Evolutionary conservation across 2,888 invertebrate genomes (phyloP), one percentile per base, ranked within the genome.

Genomic region (Dicranocentrus wangi): DNA sequence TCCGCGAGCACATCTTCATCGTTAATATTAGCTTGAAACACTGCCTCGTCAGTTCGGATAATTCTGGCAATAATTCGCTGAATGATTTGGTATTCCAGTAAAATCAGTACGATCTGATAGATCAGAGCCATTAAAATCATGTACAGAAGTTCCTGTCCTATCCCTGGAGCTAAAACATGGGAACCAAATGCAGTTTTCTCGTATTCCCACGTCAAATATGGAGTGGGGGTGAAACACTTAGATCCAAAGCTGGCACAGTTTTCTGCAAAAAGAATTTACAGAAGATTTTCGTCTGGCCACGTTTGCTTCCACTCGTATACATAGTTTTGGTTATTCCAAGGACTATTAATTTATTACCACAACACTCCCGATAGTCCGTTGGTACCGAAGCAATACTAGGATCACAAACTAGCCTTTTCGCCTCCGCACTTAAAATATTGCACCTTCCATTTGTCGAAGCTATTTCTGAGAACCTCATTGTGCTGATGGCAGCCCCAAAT

Each of bases 1-100:
- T 86, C 86, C 1, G 15, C 42, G 15, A 21, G 1, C 1, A 86
- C 86, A 65, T 86, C 86, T 39, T 80, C 83, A 71, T 86, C 86
- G 13, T 28, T 23, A 27, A 75, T 58, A 21, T 72, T 60, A 8
- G 63, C 17, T 55, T 76, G 21, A 58, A 86, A 83, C 2, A 75
- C 68, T 5, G 80, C 72, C 13, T 27, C 43, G 15, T 77, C 42
- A 1, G 83, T 75, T 51, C 65, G 79, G 28, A 83, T 81, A 17
- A 83, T 43, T 10, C 19, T 42, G 19, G 58, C 55, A 1, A 82
- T 17, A 1, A 85, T 5, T 42, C 63, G 70, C 28, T 82, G 82
- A 27, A 86, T n/a, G 17, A 85, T 39, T 25, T 84, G 84, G 55
- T 72, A 85, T 51, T 86, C 86, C 13, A 86, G 28, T 1, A 83